Evolutionary conservation across 2,113 vertebrate species (phyloP), one percentile per base, ranked within the genome.

Genomic region (Hylia prasina): DNA sequence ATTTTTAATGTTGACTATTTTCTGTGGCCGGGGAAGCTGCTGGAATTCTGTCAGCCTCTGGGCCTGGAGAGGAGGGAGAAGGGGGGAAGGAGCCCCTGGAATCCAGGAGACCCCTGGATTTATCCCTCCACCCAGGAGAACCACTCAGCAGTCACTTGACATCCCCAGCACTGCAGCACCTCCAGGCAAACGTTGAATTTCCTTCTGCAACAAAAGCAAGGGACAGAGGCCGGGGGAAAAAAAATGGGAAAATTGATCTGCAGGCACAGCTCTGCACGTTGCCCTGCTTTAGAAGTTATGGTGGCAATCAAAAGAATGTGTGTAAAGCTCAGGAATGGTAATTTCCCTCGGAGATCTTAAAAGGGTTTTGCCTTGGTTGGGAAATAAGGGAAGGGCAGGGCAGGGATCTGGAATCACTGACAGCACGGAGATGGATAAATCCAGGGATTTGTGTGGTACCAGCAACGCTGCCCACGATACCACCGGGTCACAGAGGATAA

Each of bases 401-500:
- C 42, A 54, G 50, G 42, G 68, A 33, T 4, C 42, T 45, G 21
- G 66, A 60, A 27, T 64, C 5, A 33, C 15, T 7, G 0, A 4
- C 10, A 24, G 28, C 7, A 5, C 0, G 11, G 72, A 11, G 48
- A 87, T 66, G 37, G 4, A 31, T 39, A 23, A 40, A 40, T 8
- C 3, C 7, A n/a, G 50, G 65, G 76, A 42, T 56, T 37, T 24
- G 10, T 22, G 66, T 13, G 53, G 9, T 15, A n/a, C 21, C 61
- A 70, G 50, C 72, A 58, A 6, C 3, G 10, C 21, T 1, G 6
- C 25, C 7, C 44, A 44, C 21, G 12, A 2, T 3, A 6, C 2
- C 2, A 14, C 8, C 20, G 30, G 4, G 2, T 19, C 5, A 30
- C 50, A 11, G 9, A n/a, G 35, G 10, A 1, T 0, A 37, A 6